Evolutionary conservation across 2,113 vertebrate species (phyloP).

Genomic region (Orcinus orca): DNA sequence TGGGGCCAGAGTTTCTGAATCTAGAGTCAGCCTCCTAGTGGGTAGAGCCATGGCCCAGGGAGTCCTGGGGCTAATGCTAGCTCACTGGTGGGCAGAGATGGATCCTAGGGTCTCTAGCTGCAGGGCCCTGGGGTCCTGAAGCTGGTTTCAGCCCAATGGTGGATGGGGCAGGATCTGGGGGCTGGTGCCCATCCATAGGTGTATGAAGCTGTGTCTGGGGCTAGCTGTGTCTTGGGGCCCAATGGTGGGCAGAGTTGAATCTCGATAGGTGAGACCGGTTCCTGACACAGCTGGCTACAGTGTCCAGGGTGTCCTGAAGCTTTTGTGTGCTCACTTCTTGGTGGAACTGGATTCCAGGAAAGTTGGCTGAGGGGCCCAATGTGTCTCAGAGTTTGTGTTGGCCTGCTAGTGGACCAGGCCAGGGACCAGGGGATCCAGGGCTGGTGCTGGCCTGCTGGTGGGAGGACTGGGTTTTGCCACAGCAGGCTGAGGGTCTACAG

Average conservation of each 20-base stretch:
- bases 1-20: not conserved
- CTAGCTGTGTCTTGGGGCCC: not conserved
- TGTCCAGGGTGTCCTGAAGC: not conserved
- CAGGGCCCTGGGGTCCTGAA: not conserved
- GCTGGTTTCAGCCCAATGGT: not conserved
- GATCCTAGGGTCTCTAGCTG: not conserved
- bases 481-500: not conserved
- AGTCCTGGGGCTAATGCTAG: not conserved
- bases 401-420: not conserved
- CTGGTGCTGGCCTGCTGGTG: not conserved
- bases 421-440: not conserved
- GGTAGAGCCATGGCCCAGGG: not conserved
- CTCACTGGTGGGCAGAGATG: not conserved
- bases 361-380: not conserved
- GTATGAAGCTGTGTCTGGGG: not conserved
- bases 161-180: not conserved
- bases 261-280: not conserved
- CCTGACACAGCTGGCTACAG: not conserved
- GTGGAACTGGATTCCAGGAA: not conserved
- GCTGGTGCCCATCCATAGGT: not conserved
- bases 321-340: not conserved
- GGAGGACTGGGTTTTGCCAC: not conserved
- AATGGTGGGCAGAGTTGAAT: not conserved
- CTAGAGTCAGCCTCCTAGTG: not conserved
- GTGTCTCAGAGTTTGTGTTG: not conserved